These are phyloP conservation scores for Palloptera scutellata DNA, from an alignment of 2,888 invertebrate species.

Conservation along the genomic window DNA sequence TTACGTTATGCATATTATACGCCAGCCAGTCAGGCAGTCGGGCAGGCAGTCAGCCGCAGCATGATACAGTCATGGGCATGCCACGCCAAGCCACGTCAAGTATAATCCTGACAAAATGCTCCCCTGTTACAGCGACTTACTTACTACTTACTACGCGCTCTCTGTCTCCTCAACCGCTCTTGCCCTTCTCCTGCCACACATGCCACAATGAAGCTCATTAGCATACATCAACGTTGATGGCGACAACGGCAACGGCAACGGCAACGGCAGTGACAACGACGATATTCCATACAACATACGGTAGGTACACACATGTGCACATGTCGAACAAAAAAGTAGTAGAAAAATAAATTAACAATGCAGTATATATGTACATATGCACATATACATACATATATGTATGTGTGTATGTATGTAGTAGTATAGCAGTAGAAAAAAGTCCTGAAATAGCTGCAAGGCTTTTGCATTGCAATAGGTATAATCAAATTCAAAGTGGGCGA, in stretches of 20 bases:
- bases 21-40: conserved; percentile 30
- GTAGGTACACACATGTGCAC: too few species aligned
- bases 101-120: conserved; percentile 1
- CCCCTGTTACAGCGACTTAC: not conserved
- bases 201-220: conserved; percentile 32
- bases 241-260: not conserved
- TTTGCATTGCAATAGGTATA: not conserved
- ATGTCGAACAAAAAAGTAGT: too few species aligned
- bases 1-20: conserved; percentile 62
- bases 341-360: too few species aligned
- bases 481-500: not conserved
- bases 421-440: not conserved
- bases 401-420: not conserved
- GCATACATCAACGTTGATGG: conserved; percentile 2
- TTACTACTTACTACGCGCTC: conserved; percentile 12
- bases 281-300: not conserved
- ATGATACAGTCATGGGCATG: conserved; percentile 4
- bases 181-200: conserved; percentile 24
- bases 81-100: not conserved
- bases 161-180: not conserved
- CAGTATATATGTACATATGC: too few species aligned
- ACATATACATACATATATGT: too few species aligned
- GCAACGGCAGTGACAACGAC: not conserved
- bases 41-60: conserved; percentile 8
- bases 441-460: conserved; percentile 1